Percentiles rank a stretch among this genome's conserved stretches.
Evolutionary conservation across 2,888 invertebrate genomes (phyloP).

Genomic region (Dolichopus griseipennis): DNA sequence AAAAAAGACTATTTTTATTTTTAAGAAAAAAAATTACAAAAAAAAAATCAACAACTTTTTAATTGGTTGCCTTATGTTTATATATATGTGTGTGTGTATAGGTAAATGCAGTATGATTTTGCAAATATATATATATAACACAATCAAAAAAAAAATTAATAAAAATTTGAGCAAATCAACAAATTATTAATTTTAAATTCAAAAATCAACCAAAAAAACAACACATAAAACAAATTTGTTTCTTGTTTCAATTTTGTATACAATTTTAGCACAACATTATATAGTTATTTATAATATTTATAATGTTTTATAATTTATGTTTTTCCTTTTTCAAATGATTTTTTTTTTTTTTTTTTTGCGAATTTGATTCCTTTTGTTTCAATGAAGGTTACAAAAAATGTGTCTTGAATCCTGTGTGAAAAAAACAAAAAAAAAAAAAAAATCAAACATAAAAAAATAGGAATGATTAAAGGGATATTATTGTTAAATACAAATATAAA

Average conservation of each 20-base stretch:
- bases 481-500: not conserved
- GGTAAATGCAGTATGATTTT: not conserved
- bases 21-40: too few species aligned
- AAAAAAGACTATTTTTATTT: not conserved
- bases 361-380: not conserved
- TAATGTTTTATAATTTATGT: too few species aligned
- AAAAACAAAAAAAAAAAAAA: not conserved
- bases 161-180: not conserved
- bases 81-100: not conserved
- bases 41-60: too few species aligned
- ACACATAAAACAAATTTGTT: too few species aligned
- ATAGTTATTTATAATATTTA: not conserved
- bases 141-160: too few species aligned
- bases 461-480: not conserved
- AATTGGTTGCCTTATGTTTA: too few species aligned
- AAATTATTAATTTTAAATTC: not conserved
- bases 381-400: not conserved
- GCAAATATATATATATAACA: too few species aligned
- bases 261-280: not conserved
- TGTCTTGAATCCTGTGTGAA: slow-evolving; percentile 1
- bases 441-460: not conserved
- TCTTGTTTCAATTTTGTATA: too few species aligned
- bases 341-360: not conserved
- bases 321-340: not conserved
- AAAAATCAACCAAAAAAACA: not conserved